A percentile compares a stretch with the other conserved stretches of the same genome.
Conservation (phyloP, 2,888 invertebrate species). For the Hypercompe scribonia region DNA sequence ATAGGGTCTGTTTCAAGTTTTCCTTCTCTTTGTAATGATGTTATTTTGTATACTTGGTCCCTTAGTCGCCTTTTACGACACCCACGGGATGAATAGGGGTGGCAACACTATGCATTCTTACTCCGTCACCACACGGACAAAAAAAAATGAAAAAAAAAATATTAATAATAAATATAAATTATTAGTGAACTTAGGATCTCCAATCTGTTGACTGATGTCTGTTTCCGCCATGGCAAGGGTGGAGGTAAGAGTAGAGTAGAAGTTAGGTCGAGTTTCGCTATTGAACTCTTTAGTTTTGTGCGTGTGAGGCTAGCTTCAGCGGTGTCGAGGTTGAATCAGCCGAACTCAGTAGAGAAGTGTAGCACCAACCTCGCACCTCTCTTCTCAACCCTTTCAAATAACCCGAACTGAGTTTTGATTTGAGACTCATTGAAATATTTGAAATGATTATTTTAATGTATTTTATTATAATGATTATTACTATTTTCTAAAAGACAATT, state of each 20-base stretch:
- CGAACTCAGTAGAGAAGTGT: neutral
- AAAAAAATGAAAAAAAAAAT: no score
- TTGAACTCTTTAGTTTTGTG: neutral
- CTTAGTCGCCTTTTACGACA: no score
- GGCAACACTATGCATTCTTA: no score
- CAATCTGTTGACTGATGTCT: neutral
- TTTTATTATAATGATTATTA: no score
- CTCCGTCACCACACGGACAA: no score
- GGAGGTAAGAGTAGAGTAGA: neutral
- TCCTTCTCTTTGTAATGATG: no score
- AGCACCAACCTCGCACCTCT: conserved; percentile 2
- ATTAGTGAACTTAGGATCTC: no score
- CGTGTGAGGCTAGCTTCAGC: neutral
- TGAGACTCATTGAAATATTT: neutral
- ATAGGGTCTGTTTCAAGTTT: no score
- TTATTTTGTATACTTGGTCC: no score
- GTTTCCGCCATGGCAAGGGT: neutral
- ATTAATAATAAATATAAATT: no score
- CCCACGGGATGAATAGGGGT: no score
- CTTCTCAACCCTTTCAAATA: neutral
- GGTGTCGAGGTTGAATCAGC: neutral
- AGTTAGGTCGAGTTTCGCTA: neutral
- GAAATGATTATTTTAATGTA: neutral
- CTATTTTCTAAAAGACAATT: no score
- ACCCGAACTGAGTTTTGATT: neutral